Percentiles rank a stretch among this genome's conserved stretches.
Evolutionary conservation across 2,888 invertebrate genomes (phyloP).

Genomic region (Gymnosoma rotundatum): DNA sequence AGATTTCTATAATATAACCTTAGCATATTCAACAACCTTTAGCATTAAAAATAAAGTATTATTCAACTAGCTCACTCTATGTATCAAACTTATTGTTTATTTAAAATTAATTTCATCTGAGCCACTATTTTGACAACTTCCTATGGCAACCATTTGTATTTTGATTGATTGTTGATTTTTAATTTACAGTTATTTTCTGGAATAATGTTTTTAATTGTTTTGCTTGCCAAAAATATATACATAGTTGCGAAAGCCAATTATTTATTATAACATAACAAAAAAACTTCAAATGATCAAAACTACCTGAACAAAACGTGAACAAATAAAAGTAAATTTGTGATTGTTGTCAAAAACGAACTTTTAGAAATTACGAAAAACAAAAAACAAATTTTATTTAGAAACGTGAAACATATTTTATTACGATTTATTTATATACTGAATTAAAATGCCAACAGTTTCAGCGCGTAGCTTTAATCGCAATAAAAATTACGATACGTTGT

Average conservation of each 20-base stretch:
- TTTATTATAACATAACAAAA: background rate
- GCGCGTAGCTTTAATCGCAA: slow-evolving; percentile 74
- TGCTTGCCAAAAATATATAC: slow-evolving; percentile 5
- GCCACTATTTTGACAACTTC: slow-evolving; percentile 68
- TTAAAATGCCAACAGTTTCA: slow-evolving; percentile 78
- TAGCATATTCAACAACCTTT: background rate
- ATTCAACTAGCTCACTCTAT: background rate
- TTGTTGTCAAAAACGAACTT: slow-evolving; percentile 13
- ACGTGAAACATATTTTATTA: slow-evolving; percentile 4
- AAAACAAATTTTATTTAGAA: slow-evolving; percentile 5
- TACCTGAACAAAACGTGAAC: slow-evolving; percentile 42
- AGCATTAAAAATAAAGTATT: background rate
- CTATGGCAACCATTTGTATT: slow-evolving; percentile 74
- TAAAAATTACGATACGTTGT: slow-evolving; percentile 68
- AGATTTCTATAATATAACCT: background rate
- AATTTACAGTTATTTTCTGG: slow-evolving; percentile 44
- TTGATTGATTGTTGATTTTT: slow-evolving; percentile 66
- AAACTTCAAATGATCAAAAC: background rate
- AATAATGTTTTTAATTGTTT: slow-evolving; percentile 58
- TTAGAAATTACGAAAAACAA: background rate
- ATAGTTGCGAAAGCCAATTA: background rate
- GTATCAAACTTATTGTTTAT: background rate
- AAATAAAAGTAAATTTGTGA: slow-evolving; percentile 14
- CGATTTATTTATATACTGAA: slow-evolving; percentile 25
- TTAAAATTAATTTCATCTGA: background rate